These are phyloP conservation scores for Philypnodon macrostomus DNA, from an alignment of 2,797 vertebrate species.

Conservation along the genomic window DNA sequence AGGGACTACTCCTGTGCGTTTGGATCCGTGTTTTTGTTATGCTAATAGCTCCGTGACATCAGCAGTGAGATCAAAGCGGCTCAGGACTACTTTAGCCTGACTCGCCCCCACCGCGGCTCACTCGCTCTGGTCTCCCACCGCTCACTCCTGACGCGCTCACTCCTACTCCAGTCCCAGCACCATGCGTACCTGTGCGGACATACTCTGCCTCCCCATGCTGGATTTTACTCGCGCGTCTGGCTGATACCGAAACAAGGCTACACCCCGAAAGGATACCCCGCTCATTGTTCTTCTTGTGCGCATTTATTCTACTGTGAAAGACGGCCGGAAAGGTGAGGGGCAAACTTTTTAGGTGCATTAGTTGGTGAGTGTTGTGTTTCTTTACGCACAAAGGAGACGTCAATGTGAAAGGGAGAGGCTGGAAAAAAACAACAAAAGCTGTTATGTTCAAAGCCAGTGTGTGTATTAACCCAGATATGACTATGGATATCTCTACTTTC, in stretches of 20 bases:
- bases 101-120: constrained; percentile 52
- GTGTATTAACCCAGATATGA: no score
- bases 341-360: neutral
- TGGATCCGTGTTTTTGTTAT: constrained; percentile 78
- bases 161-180: constrained; percentile 22
- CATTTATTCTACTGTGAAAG: constrained; percentile 17
- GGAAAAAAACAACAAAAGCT: neutral
- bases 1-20: neutral
- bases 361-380: neutral
- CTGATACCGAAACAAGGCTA: constrained; percentile 39
- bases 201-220: constrained; percentile 47
- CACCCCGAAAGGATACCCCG: constrained; percentile 48
- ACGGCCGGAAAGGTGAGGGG: constrained; percentile 57
- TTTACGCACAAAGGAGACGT: neutral
- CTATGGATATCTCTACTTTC: no score
- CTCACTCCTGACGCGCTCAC: constrained; percentile 15
- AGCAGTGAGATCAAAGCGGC: constrained; percentile 83
- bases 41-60: constrained; percentile 88
- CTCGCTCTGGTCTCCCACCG: constrained; percentile 42
- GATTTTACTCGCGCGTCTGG: constrained; percentile 68
- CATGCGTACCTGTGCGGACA: constrained; percentile 73
- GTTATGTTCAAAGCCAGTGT: neutral
- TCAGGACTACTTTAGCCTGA: constrained; percentile 78
- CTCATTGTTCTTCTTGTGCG: constrained; percentile 1
- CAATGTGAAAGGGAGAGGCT: neutral